These are phyloP conservation scores for Trachelipus rathkii DNA, from an alignment of 1,140 invertebrate species.

Conservation along the genomic window DNA sequence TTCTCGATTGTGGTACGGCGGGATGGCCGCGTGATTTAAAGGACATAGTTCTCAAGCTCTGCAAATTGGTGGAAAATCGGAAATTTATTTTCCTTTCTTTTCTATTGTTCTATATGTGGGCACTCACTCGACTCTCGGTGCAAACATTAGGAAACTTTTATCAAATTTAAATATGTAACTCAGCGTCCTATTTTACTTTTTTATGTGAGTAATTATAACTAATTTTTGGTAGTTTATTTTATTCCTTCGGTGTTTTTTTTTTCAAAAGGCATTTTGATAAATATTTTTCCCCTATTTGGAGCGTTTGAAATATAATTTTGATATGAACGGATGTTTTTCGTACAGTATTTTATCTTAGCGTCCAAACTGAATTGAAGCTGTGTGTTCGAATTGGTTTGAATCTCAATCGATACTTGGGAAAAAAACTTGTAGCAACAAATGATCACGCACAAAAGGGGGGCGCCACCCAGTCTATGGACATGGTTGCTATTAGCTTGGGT, in stretches of 20 bases:
- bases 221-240: too few relatives aligned
- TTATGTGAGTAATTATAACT: conserved; percentile 68
- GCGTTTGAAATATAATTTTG: too few relatives aligned
- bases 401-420: conserved; percentile 55
- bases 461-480: conserved; percentile 82
- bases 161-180: conserved; percentile 98
- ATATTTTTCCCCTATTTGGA: too few relatives aligned
- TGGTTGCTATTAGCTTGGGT: conserved; percentile 88
- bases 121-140: conserved; percentile 81
- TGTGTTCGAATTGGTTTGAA: conserved; percentile 65
- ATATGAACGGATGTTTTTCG: conserved; percentile 45
- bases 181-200: conserved; percentile 95
- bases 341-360: conserved; percentile 87
- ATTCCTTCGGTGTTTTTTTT: too few relatives aligned
- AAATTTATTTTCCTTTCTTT: conserved; percentile 89
- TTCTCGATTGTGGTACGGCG: conserved; percentile 98
- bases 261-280: too few relatives aligned
- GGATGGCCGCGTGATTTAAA: conserved; percentile 91
- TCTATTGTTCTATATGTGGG: conserved; percentile 86
- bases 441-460: conserved; percentile 76
- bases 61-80: conserved; percentile 90
- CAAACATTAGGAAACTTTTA: conserved; percentile 93
- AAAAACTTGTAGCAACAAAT: conserved; percentile 52
- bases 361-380: conserved; percentile 88
- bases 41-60: conserved; percentile 85